These are phyloP conservation scores for Pocillopora grandis DNA, from an alignment of 92 coral and sea anemone genomes.

Conservation along the genomic window DNA sequence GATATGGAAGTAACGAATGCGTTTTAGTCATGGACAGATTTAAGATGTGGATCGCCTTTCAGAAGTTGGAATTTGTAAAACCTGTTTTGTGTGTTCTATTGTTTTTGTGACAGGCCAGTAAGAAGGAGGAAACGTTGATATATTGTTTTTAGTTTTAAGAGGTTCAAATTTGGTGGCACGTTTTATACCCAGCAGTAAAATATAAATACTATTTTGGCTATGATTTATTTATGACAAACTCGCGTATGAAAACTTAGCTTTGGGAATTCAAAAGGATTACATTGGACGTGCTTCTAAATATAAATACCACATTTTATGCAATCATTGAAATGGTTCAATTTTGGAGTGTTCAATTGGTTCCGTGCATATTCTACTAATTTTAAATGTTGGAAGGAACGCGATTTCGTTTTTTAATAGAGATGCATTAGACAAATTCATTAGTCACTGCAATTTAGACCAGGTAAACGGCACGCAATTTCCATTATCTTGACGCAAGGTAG, in stretches of 20 bases:
- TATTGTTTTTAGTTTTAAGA: too few species aligned
- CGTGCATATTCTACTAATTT: background rate
- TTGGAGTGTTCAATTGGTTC: background rate
- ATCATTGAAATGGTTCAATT: background rate
- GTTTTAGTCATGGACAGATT: background rate
- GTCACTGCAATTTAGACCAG: constrained; percentile 7
- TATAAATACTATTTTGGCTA: background rate
- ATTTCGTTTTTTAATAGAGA: background rate
- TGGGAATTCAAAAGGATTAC: background rate
- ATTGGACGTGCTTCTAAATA: background rate
- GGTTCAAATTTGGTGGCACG: background rate
- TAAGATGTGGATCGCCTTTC: background rate
- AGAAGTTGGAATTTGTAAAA: background rate
- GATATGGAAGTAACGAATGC: background rate
- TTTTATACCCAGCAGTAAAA: background rate
- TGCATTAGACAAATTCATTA: background rate
- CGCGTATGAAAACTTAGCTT: constrained; percentile 1
- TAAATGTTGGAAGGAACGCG: background rate
- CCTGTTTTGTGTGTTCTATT: too few species aligned
- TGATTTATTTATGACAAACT: constrained; percentile 27
- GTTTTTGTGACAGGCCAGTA: too few species aligned
- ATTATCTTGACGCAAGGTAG: constrained; percentile 6
- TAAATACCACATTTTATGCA: background rate
- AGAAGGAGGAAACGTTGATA: too few species aligned
- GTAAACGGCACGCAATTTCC: constrained; percentile 10